Conservation (phyloP, 2,797 vertebrate genomes). For the Trachurus trachurus region DNA sequence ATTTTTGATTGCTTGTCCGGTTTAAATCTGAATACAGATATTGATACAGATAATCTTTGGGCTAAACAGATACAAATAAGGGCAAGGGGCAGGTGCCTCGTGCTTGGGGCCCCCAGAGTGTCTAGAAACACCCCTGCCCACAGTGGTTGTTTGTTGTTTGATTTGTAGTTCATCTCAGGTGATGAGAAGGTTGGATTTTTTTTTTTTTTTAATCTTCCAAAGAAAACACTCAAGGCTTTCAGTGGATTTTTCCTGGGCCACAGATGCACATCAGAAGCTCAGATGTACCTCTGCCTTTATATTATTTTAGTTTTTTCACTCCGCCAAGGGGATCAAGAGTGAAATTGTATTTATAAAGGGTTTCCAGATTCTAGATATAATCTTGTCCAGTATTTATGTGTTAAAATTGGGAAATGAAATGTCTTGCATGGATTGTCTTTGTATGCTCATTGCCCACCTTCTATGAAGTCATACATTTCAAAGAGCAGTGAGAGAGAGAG, state of each 20-base stretch:
- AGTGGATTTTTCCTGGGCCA: not conserved
- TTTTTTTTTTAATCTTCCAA: too few relatives aligned
- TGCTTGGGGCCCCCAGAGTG: too few relatives aligned
- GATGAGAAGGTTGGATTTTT: not conserved
- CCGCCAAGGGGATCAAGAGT: conserved; percentile 64
- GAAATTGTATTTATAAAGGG: conserved; percentile 73
- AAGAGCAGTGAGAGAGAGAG: conserved; percentile 11
- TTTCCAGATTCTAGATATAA: conserved; percentile 56
- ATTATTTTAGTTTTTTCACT: conserved; percentile 45
- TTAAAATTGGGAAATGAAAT: conserved; percentile 52
- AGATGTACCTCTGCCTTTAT: conserved; percentile 14
- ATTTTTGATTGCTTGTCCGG: too few relatives aligned
- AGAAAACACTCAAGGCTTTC: not conserved
- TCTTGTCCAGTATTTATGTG: conserved; percentile 54
- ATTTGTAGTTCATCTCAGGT: not conserved
- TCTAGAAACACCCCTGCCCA: too few relatives aligned
- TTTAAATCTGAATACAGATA: too few relatives aligned
- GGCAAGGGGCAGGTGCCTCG: too few relatives aligned
- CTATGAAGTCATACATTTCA: conserved; percentile 50
- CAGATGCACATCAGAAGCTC: conserved; percentile 32
- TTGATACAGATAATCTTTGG: too few relatives aligned
- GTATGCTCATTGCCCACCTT: conserved; percentile 7
- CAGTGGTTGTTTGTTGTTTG: not conserved
- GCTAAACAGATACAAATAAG: too few relatives aligned
- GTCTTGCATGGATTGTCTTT: conserved; percentile 29